These are phyloP conservation scores for Diabrotica virgifera DNA, from an alignment of 1,140 invertebrate genomes.

Conservation along the genomic window DNA sequence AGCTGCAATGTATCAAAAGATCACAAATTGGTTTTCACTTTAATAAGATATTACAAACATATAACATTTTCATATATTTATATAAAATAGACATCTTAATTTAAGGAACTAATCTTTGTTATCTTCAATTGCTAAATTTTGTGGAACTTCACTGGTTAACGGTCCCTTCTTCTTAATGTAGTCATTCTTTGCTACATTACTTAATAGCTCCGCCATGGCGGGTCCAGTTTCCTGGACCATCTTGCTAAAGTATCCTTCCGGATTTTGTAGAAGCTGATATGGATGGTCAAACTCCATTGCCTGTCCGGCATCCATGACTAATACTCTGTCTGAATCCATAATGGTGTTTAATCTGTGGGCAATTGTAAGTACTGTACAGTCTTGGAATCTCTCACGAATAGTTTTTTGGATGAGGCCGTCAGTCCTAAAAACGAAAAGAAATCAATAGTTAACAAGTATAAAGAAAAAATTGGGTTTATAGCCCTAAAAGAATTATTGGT, in stretches of 20 bases:
- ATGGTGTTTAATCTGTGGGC: slow-evolving; percentile 77
- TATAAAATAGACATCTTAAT: too few species aligned
- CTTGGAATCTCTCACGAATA: slow-evolving; percentile 55
- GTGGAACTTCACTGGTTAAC: too few species aligned
- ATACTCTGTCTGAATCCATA: slow-evolving; percentile 56
- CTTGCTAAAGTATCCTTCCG: slow-evolving; percentile 65
- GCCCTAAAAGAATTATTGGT: too few species aligned
- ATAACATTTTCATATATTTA: too few species aligned
- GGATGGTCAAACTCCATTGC: slow-evolving; percentile 44
- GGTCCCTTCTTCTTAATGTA: slow-evolving; percentile 20
- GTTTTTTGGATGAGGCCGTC: slow-evolving; percentile 60
- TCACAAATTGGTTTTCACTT: too few species aligned
- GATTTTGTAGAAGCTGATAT: slow-evolving; percentile 37
- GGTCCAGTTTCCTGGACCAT: slow-evolving; percentile 60
- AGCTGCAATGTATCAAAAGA: too few species aligned
- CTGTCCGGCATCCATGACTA: slow-evolving; percentile 44
- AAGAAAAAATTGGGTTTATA: too few species aligned
- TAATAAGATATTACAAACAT: too few species aligned
- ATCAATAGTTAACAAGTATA: background rate
- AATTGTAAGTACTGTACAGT: slow-evolving; percentile 71
- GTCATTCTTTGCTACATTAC: slow-evolving; percentile 25
- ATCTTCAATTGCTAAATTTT: too few species aligned
- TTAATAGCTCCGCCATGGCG: slow-evolving; percentile 23
- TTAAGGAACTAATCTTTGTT: too few species aligned
- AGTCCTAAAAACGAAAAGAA: slow-evolving; percentile 40